phyloP scores from a whole-genome alignment of 2,888 invertebrate genomes.

The Spodoptera picta region DNA sequence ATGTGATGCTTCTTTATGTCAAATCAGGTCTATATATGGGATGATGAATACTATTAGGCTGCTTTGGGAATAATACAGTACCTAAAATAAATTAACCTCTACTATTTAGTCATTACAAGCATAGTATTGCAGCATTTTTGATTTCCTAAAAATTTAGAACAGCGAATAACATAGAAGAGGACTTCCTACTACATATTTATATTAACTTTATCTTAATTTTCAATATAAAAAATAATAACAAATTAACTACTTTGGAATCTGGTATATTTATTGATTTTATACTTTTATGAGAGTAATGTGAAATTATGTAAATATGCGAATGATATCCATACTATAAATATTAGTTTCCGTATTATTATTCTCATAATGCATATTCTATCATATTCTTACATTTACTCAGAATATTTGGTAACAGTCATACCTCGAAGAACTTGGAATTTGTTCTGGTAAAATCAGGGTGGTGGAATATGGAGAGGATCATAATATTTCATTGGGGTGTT shows the following conservation, averaged over 20 bases:
- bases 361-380: constrained; percentile 38
- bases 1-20: no score
- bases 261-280: constrained; percentile 22
- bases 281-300: constrained; percentile 17
- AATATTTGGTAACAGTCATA: constrained; percentile 43
- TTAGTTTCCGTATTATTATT: constrained; percentile 8
- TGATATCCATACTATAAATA: constrained; percentile 15
- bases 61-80: not conserved
- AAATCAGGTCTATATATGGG: no score
- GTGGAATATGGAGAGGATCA: not conserved
- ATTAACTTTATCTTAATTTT: constrained; percentile 30
- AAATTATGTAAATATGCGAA: constrained; percentile 39
- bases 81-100: constrained; percentile 15
- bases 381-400: constrained; percentile 23
- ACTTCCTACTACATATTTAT: not conserved
- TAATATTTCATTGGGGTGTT: no score
- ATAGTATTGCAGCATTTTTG: constrained; percentile 9
- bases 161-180: constrained; percentile 28
- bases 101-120: constrained; percentile 8
- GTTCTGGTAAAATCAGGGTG: constrained; percentile 1
- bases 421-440: not conserved
- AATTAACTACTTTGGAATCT: constrained; percentile 19
- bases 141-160: constrained; percentile 18
- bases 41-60: no score
- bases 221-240: constrained; percentile 23